Base-by-base conservation (phyloP, 1,140 invertebrate genomes). In the Ips typographus region DNA sequence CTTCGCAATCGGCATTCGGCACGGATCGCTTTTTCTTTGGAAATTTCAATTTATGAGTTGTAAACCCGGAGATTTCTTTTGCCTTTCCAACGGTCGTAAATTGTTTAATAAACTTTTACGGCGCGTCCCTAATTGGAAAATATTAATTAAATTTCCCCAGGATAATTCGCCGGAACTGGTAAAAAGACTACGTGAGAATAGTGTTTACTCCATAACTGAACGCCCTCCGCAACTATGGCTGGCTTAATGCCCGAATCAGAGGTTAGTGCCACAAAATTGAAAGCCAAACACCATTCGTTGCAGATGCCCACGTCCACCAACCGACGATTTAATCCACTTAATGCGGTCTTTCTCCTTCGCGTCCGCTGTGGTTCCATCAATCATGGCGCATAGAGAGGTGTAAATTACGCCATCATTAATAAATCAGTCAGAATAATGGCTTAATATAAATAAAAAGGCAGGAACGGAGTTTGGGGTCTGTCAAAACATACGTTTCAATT, bases 331-430 rank as follows among this genome's bases (percentile, higher is more conserved):
- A 70, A 63, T 62, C 52, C 68, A 64, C 37, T 42, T 70, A 69
- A 64, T 65, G 53, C 49, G 63, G 63, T 49, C 42, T 66, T 66
- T 59, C 56, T 66, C 41, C 56, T 58, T 66, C 51, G 39, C 63
- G 43, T 7, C 63, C 44, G 43, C 67, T 67, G 63, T 60, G 51
- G 58, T 67, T 72, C 44, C 71, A 72, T 72, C 71, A 68, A 72
- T 68, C 71, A 72, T 56, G 40, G 38, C 6, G 59, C 39, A 72
- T 72, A 65, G 71, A 72, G 63, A 72, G 71, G 71, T 68, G 71
- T 69, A 72, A 72, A 72, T 72, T 72, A 69, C 55, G 43, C 60
- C 63, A 72, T 68, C 65, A 64, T 65, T 65, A 72, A 72, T 72
- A 72, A 72, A 72, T 72, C 71, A 64, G 52, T 39, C 40, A 39